Evolutionary conservation across 2,888 invertebrate species (phyloP).

Genomic region (Apocheima hispidaria): DNA sequence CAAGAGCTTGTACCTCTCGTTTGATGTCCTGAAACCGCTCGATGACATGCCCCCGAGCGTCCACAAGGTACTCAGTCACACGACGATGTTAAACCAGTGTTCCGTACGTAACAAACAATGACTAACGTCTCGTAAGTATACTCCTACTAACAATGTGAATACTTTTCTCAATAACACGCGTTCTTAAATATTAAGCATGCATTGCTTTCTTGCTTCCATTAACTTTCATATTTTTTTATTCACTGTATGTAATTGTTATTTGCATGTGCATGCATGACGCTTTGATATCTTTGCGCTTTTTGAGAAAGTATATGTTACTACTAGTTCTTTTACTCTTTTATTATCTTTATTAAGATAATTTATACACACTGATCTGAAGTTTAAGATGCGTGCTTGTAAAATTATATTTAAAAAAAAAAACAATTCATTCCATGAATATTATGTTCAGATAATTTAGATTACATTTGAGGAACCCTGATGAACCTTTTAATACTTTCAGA

Average conservation of each 20-base stretch:
- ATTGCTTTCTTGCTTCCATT: slow-evolving; percentile 31
- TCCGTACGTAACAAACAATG: slow-evolving; percentile 40
- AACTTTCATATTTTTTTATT: slow-evolving; percentile 29
- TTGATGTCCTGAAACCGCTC: slow-evolving; percentile 77
- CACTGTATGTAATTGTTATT: slow-evolving; percentile 23
- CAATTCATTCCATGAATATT: too few species aligned
- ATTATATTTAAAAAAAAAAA: too few species aligned
- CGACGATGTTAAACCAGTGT: slow-evolving; percentile 46
- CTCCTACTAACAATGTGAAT: slow-evolving; percentile 32
- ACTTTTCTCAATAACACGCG: slow-evolving; percentile 38
- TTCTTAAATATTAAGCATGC: slow-evolving; percentile 30
- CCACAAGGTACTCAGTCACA: slow-evolving; percentile 71
- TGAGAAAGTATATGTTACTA: slow-evolving; percentile 15
- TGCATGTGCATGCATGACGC: slow-evolving; percentile 37
- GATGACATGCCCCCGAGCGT: slow-evolving; percentile 72
- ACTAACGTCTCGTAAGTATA: slow-evolving; percentile 44
- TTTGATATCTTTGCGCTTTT: slow-evolving; percentile 27
- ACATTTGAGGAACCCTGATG: too few species aligned
- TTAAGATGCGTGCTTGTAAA: too few species aligned
- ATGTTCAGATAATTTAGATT: too few species aligned
- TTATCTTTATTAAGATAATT: too few species aligned
- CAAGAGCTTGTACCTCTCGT: slow-evolving; percentile 77
- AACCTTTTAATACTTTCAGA: too few species aligned
- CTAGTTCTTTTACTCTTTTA: slow-evolving; percentile 25
- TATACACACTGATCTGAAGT: too few species aligned